A percentile compares a stretch with the other conserved stretches of the same genome.
Evolutionary conservation across 2,113 vertebrate species (phyloP).

Genomic region (Pedionomus torquatus): DNA sequence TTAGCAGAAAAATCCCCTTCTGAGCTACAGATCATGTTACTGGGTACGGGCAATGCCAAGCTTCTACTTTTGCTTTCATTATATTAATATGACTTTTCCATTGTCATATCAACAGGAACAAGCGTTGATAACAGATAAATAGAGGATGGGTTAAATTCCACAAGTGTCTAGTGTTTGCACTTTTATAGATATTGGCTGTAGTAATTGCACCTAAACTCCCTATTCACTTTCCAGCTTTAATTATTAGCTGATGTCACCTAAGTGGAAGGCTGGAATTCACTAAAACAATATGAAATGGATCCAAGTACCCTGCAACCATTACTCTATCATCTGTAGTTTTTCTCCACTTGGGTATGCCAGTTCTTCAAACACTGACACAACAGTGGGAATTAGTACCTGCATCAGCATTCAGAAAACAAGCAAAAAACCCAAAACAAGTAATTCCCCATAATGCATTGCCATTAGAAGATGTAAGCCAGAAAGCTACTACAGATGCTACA

Average conservation of each 20-base stretch:
- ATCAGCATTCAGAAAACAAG: not conserved
- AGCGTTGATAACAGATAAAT: not conserved
- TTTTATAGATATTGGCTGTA: not conserved
- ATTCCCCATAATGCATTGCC: not conserved
- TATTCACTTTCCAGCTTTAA: not conserved
- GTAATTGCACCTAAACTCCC: not conserved
- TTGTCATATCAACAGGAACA: not conserved
- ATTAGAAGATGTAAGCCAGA: not conserved
- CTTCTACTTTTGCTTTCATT: slow-evolving; percentile 16
- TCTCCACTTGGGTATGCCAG: not conserved
- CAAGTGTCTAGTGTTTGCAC: not conserved
- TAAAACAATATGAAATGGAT: not conserved
- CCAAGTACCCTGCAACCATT: not conserved
- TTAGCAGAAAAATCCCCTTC: not conserved
- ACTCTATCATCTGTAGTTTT: not conserved
- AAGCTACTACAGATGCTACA: not conserved
- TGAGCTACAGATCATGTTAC: not conserved
- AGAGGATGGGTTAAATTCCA: not conserved
- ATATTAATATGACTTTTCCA: not conserved
- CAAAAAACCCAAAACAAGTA: not conserved
- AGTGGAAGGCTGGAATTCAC: not conserved
- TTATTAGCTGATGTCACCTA: not conserved
- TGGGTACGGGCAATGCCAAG: not conserved
- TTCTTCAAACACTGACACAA: not conserved
- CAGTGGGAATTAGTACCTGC: not conserved